Base-by-base conservation (phyloP, 2,797 vertebrate genomes). In the Spheniscus humboldti region DNA sequence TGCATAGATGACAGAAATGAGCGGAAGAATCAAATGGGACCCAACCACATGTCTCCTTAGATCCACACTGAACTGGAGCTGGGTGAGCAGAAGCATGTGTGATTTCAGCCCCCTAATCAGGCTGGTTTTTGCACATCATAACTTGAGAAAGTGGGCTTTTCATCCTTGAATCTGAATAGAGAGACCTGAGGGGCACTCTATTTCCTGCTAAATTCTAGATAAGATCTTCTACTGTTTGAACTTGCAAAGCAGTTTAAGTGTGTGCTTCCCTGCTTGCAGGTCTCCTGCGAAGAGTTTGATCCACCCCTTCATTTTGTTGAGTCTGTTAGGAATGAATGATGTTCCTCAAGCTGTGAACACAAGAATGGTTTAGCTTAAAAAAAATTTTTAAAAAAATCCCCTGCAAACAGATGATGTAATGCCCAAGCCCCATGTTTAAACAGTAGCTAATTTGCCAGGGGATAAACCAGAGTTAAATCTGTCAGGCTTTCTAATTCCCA, bases 321-420 rank as follows among this genome's bases (percentile, higher is more conserved):
- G 69, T 41, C 63, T 77, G 13, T 77, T 68, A 55, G 64, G 64
- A 83, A 35, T 35, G 60, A 77, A 9, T 22, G 60, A 20, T 24
- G 33, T 75, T 86, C 73, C 41, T 95, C 50, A 87, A 80, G 72
- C 86, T 89, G 86, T 30, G 84, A 92, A 59, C n/a, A 47, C n/a
- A n/a, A 53, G 45, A 87, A 60, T 81, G 50, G 66, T 64, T 94
- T 53, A 53, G 53, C 43, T 85, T 1, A 3, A 28, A 33, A 85
- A 78, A 86, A 27, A 5, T 28, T 13, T 22, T 9, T n/a, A 12
- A 55, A 35, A 35, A 69, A 59, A 39, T 67, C n/a, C 74, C 66
- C 56, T 64, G 60, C 89, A 91, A 95, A 89, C 60, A 91, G 82
- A 66, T 96, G 85, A 95, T 85, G 96, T 91, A 91, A 92, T 95